phyloP scores from a whole-genome alignment of 2,113 vertebrate species.

The Callaeas wilsoni region DNA sequence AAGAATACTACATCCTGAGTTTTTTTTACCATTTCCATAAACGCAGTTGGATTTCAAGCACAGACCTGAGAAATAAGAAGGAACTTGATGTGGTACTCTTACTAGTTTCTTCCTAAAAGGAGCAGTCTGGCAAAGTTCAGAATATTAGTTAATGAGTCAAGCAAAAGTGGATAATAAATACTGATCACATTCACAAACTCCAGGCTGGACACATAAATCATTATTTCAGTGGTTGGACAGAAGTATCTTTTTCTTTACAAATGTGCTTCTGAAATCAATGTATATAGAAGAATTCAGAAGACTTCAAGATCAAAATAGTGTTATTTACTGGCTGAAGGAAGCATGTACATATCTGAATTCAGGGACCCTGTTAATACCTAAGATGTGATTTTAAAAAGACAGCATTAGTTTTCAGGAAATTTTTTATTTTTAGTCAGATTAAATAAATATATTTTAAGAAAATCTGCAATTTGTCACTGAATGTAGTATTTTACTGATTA shows the following conservation, averaged over 20 bases:
- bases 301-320: not conserved
- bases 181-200: not conserved
- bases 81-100: not conserved
- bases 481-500: not conserved
- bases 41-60: not conserved
- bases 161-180: constrained; percentile 7
- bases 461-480: not conserved
- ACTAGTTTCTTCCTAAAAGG: not conserved
- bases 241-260: not conserved
- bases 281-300: not conserved
- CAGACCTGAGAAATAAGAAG: not conserved
- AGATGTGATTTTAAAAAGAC: not conserved
- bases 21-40: not conserved
- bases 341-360: not conserved
- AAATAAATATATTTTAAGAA: not conserved
- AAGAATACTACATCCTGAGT: not conserved
- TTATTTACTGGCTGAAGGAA: not conserved
- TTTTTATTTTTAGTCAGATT: not conserved
- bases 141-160: not conserved
- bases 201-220: not conserved
- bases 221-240: not conserved
- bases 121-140: not conserved
- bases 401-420: not conserved
- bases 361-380: fast-evolving
- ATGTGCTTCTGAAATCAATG: not conserved